These are phyloP conservation scores for Sebastes cheni DNA, from an alignment of 2,797 vertebrate genomes.

Conservation along the genomic window DNA sequence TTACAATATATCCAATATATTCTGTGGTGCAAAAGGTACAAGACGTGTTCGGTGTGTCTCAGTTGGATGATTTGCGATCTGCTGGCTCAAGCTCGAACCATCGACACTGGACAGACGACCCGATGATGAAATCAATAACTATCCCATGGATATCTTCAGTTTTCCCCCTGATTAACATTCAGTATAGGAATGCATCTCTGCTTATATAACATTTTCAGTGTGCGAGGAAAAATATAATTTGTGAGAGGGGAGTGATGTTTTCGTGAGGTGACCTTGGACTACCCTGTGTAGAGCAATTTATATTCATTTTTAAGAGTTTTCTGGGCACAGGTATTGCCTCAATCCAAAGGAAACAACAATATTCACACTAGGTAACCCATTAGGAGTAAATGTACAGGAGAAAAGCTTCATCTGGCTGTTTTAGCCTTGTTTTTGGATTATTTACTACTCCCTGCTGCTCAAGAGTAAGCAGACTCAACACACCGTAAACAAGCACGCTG, in stretches of 20 bases:
- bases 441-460: conserved; percentile 46
- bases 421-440: conserved; percentile 49
- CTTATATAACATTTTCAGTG: conserved; percentile 44
- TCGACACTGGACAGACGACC: conserved; percentile 34
- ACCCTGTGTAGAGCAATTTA: conserved; percentile 43
- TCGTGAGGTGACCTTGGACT: conserved; percentile 46
- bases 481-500: conserved; percentile 34
- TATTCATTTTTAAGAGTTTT: conserved; percentile 29
- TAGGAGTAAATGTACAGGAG: conserved; percentile 49
- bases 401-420: conserved; percentile 30
- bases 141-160: conserved; percentile 58
- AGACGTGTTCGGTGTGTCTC: conserved; percentile 59
- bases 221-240: conserved; percentile 48
- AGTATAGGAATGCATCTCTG: conserved; percentile 56
- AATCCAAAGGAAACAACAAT: conserved; percentile 52
- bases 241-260: conserved; percentile 24
- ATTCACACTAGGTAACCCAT: conserved; percentile 44
- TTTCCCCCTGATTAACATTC: conserved; percentile 64
- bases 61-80: conserved; percentile 54
- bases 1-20: conserved; percentile 80
- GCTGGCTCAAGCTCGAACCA: conserved; percentile 54
- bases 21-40: conserved; percentile 78
- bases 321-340: conserved; percentile 41
- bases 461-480: conserved; percentile 49
- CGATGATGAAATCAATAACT: conserved; percentile 42